Evolutionary conservation across 2,797 vertebrate genomes (phyloP).

Genomic region (Sebastes matsubarae): DNA sequence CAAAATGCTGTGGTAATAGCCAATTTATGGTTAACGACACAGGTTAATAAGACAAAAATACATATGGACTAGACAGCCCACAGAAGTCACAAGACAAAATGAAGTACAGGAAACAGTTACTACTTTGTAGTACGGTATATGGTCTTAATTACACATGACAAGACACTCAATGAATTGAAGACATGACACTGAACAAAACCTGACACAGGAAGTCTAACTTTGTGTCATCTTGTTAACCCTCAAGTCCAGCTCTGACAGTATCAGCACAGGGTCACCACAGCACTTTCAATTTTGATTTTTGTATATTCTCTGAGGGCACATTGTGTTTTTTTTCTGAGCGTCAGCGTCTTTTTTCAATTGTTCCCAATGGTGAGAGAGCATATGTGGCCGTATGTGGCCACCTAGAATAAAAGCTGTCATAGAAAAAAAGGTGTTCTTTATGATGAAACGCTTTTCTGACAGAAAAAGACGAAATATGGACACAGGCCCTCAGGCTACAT

Average conservation of each 20-base stretch:
- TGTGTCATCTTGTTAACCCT: slow-evolving; percentile 7
- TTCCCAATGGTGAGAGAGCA: too few relatives aligned
- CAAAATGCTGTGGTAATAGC: background rate
- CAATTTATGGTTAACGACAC: background rate
- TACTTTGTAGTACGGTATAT: background rate
- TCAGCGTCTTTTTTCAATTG: too few relatives aligned
- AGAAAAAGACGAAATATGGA: too few relatives aligned
- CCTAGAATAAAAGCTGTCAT: too few relatives aligned
- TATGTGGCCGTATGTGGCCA: too few relatives aligned
- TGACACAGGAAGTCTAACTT: background rate
- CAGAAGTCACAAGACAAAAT: background rate
- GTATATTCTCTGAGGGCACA: background rate
- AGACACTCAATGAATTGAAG: background rate
- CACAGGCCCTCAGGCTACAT: background rate
- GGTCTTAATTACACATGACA: slow-evolving; percentile 21
- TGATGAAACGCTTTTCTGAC: too few relatives aligned
- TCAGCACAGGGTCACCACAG: background rate
- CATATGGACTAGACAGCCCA: background rate
- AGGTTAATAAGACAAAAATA: background rate
- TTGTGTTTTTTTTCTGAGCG: too few relatives aligned
- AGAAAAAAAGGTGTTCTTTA: too few relatives aligned
- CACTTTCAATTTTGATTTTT: slow-evolving; percentile 7
- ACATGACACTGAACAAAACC: background rate
- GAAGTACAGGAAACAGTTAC: background rate
- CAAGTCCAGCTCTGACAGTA: background rate